Percentiles rank a stretch among this genome's conserved stretches.
Evolutionary conservation across 1,140 invertebrate species (phyloP).

Genomic region (Drosophila kepulauana): DNA sequence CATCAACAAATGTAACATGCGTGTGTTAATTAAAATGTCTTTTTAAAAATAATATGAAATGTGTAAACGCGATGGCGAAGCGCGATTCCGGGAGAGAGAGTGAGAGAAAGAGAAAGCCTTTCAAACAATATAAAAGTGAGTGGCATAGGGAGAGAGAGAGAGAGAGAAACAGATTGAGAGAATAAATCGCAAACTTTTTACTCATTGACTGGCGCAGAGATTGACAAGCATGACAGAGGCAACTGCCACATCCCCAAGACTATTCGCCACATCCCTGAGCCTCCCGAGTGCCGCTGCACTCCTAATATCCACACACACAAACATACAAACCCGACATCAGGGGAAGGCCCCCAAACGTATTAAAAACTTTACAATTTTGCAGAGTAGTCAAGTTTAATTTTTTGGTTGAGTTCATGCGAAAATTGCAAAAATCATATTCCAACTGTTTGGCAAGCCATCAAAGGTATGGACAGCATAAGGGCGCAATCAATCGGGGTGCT

Average conservation of each 20-base stretch:
- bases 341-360: conserved; percentile 57
- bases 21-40: conserved; percentile 79
- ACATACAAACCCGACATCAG: not conserved
- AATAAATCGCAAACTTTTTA: conserved; percentile 44
- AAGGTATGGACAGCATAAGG: conserved; percentile 59
- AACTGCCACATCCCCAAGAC: conserved; percentile 49
- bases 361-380: conserved; percentile 82
- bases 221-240: conserved; percentile 69
- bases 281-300: not conserved
- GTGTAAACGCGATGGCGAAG: conserved; percentile 48
- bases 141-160: not conserved
- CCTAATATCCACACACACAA: conserved; percentile 11
- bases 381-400: conserved; percentile 80
- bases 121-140: not conserved
- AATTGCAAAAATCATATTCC: conserved; percentile 83
- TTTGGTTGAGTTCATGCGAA: conserved; percentile 82
- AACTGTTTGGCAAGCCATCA: conserved; percentile 81
- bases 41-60: conserved; percentile 80
- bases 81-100: conserved; percentile 13
- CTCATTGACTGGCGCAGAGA: conserved; percentile 68
- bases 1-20: conserved; percentile 22
- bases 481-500: conserved; percentile 11
- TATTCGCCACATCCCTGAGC: conserved; percentile 6
- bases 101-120: conserved; percentile 11
- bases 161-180: too few relatives aligned